Evolutionary conservation across 2,113 vertebrate genomes (phyloP).

Genomic region (Hippocampus comes): DNA sequence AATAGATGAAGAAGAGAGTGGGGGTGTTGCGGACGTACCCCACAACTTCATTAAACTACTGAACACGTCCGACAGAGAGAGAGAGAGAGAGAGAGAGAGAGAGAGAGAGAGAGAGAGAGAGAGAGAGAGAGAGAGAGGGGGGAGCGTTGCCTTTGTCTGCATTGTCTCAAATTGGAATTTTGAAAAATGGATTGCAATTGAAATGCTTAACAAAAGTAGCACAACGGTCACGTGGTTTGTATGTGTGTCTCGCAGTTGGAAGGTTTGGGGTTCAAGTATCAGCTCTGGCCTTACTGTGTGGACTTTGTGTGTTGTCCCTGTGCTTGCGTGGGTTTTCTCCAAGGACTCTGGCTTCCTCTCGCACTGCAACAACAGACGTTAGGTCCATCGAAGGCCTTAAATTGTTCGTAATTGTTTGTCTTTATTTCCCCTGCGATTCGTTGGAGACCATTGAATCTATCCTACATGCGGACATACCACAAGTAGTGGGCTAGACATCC

Average conservation of each 20-base stretch:
- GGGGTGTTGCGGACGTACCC: slow-evolving; percentile 18
- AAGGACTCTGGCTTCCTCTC: not conserved
- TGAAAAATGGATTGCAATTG: not conserved
- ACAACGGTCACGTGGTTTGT: not conserved
- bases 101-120: too few species aligned
- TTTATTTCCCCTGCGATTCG: not conserved
- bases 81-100: too few species aligned
- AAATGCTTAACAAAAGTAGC: not conserved
- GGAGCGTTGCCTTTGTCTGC: not conserved
- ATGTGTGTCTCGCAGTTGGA: not conserved
- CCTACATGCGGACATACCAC: too few species aligned
- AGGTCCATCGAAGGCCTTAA: not conserved
- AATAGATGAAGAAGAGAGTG: slow-evolving; percentile 35
- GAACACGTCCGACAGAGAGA: slow-evolving; percentile 24
- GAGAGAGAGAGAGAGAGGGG: too few species aligned
- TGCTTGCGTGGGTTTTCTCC: too few species aligned
- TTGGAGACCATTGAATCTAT: too few species aligned
- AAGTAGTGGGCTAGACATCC: too few species aligned
- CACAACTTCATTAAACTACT: slow-evolving; percentile 58
- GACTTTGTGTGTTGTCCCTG: not conserved
- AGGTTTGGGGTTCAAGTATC: not conserved
- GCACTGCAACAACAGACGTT: not conserved
- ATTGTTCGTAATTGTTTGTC: not conserved
- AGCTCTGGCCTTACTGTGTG: not conserved
- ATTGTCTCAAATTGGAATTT: not conserved